Evolutionary conservation across 1,140 invertebrate genomes (phyloP).

Genomic region (Aphaenogaster floridana): DNA sequence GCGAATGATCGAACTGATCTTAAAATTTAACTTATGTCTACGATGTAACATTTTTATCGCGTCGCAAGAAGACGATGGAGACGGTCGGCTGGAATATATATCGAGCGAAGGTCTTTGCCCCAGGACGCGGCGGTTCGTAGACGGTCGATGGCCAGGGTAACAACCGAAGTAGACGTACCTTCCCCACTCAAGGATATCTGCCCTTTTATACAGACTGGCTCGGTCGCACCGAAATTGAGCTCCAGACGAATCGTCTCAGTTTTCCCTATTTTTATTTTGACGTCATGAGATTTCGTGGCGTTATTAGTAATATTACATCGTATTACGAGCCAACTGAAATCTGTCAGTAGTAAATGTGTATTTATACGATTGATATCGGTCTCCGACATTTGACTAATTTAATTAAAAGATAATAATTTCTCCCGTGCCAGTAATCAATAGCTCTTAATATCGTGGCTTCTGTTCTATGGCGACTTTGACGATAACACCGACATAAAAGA

Average conservation of each 20-base stretch:
- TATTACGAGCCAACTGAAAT: neutral
- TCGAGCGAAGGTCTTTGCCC: slow-evolving; percentile 83
- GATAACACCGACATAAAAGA: slow-evolving; percentile 50
- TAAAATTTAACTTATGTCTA: slow-evolving; percentile 34
- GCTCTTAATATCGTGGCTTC: neutral
- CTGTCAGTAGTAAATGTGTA: neutral
- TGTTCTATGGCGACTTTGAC: slow-evolving; percentile 31
- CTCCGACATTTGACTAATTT: slow-evolving; percentile 26
- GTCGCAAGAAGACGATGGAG: slow-evolving; percentile 34
- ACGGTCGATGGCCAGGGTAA: slow-evolving; percentile 85
- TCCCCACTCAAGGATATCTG: slow-evolving; percentile 51
- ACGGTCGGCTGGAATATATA: slow-evolving; percentile 65
- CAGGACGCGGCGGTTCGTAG: slow-evolving; percentile 79
- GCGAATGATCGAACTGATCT: neutral
- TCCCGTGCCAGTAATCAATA: slow-evolving; percentile 4
- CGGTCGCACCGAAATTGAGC: slow-evolving; percentile 39
- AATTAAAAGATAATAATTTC: slow-evolving; percentile 27
- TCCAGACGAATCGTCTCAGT: slow-evolving; percentile 30
- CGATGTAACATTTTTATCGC: slow-evolving; percentile 49
- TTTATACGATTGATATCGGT: neutral
- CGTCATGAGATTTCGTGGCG: neutral
- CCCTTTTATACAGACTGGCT: slow-evolving; percentile 49
- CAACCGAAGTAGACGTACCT: slow-evolving; percentile 79
- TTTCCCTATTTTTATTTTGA: slow-evolving; percentile 35
- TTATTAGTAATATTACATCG: neutral